Base-by-base conservation (phyloP, 2,797 vertebrate genomes). In the Alcedo quadribrachys region DNA sequence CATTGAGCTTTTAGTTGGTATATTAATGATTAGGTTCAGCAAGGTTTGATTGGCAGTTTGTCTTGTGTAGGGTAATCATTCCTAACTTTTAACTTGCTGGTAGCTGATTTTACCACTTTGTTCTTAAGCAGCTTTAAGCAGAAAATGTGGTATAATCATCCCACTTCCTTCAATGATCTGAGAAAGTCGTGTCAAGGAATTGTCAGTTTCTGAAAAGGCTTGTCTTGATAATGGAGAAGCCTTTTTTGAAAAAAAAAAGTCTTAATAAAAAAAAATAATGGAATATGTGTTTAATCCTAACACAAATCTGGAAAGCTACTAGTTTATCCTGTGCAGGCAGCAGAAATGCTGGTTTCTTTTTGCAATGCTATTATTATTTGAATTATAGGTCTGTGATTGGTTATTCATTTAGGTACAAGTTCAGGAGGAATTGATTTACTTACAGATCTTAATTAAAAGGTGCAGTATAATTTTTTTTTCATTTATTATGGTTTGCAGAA, bases 391-490 rank as follows among this genome's bases (percentile, higher is more conserved):
- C 93, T 95, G 85, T 96, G 93, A 96, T 92, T 96, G 94, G 87
- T 95, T 96, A 94, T 94, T 95, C 54, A 19, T 91, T 95, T 93
- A 94, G 93, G 92, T 95, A 94, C 93, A 94, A 96, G 93, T 94
- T 88, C 87, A 96, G 91, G 93, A 95, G 82, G 93, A 96, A 95
- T 96, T 95, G 94, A 30, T 96, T 95, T 96, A 92, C 89, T 96
- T 96, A 94, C 93, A 95, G 93, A 94, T 93, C 90, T 96, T 95
- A 96, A 96, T 96, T 93, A 95, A 96, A 96, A 95, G 93, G 93
- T 95, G 92, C 89, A 93, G 89, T 96, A 93, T 94, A 61, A 66
- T 51, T 92, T 94, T 61, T 94, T 61, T 91, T 94, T 92, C 93
- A 90, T 51, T 96, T 94, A 37, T 94, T 96, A n/a, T 87, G 74